Percentiles rank a stretch among this genome's conserved stretches.
Evolutionary conservation across 2,888 invertebrate species (phyloP).

Genomic region (Lingula anatina): DNA sequence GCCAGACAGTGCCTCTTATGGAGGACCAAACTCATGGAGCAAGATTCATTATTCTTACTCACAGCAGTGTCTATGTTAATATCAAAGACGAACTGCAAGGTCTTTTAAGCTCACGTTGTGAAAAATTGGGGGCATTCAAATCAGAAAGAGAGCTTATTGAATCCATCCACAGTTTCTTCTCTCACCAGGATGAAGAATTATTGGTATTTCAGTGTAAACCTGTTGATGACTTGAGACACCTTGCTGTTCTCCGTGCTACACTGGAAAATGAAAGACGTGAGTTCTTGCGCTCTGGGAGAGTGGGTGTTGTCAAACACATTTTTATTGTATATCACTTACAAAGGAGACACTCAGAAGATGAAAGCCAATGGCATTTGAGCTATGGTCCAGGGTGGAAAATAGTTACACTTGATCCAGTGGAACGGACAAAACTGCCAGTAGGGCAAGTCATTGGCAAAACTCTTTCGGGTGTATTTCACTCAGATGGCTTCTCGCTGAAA

Average conservation of each 20-base stretch:
- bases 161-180: conserved; percentile 1
- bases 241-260: background rate
- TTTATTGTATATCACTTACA: conserved; percentile 2
- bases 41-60: conserved; percentile 1
- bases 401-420: conserved; percentile 15
- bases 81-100: background rate
- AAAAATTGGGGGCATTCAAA: conserved; percentile 3
- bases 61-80: conserved; percentile 1
- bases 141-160: conserved; percentile 3
- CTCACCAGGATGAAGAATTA: background rate
- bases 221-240: background rate
- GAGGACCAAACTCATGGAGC: background rate
- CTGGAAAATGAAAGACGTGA: background rate
- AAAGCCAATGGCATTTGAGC: conserved; percentile 12
- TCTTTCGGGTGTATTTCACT: conserved; percentile 11
- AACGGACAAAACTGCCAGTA: conserved; percentile 7
- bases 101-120: background rate
- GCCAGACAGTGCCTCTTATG: background rate
- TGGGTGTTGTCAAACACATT: background rate
- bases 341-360: background rate
- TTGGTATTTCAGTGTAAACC: conserved; percentile 2
- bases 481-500: conserved; percentile 8
- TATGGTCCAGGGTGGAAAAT: conserved; percentile 19
- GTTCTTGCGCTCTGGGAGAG: background rate
- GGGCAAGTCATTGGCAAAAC: background rate